Conservation (phyloP, 2,797 vertebrate genomes). For the Cygnus olor region DNA sequence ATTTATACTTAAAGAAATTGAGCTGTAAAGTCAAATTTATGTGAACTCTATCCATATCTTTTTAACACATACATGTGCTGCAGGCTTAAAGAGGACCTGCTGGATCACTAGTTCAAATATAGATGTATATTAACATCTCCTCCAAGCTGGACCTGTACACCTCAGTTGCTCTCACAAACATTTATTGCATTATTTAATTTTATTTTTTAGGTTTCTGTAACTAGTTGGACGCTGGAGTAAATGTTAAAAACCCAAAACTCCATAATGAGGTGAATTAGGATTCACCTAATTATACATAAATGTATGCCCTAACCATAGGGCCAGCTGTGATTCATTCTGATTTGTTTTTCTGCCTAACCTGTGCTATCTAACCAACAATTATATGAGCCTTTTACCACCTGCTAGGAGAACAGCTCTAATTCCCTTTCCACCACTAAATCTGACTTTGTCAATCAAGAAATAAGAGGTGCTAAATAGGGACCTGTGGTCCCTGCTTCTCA, state of each 20-base stretch:
- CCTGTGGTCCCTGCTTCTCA: neutral
- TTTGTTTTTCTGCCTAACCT: neutral
- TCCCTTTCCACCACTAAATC: fast-evolving
- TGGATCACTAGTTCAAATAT: neutral
- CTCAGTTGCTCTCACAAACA: neutral
- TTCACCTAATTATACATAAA: neutral
- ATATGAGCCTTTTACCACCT: neutral
- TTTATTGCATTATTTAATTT: neutral
- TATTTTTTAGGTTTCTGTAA: neutral
- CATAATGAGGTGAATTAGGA: neutral
- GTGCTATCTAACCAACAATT: neutral
- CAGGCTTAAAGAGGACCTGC: neutral
- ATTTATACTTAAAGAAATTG: neutral
- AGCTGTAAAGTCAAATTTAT: neutral
- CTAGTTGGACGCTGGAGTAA: neutral
- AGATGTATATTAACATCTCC: neutral
- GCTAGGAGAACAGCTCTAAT: neutral
- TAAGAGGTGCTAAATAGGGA: neutral
- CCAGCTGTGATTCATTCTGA: neutral
- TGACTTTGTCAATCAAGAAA: neutral
- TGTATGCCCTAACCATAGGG: neutral
- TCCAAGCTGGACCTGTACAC: neutral
- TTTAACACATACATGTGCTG: neutral
- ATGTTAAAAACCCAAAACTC: neutral
- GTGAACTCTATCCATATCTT: neutral